A percentile compares a stretch with the other conserved stretches of the same genome.
phyloP scores from a whole-genome alignment of 1,140 invertebrate genomes.

The Temnothorax curvispinosus region DNA sequence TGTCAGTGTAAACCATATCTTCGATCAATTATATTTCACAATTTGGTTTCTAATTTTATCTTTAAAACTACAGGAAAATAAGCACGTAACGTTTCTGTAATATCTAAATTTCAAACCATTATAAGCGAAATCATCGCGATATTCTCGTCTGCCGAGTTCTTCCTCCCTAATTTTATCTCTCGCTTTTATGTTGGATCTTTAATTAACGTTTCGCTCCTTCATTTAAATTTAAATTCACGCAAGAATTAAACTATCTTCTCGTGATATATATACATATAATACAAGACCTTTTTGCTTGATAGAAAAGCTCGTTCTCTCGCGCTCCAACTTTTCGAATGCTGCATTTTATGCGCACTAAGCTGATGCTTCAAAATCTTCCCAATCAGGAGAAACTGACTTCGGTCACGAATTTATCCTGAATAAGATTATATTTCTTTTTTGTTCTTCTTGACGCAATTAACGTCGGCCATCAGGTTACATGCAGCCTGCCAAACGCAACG shows the following conservation, averaged over 20 bases:
- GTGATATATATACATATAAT: not conserved
- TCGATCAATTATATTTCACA: not conserved
- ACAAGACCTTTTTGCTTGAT: not conserved
- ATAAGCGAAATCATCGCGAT: not conserved
- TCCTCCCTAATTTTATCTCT: not conserved
- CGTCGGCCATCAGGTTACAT: constrained; percentile 2
- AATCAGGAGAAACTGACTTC: constrained; percentile 12
- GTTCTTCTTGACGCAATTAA: constrained; percentile 38
- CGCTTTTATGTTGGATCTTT: not conserved
- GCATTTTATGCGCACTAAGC: not conserved
- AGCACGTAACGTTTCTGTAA: not conserved
- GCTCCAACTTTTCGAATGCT: not conserved
- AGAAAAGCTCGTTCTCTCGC: not conserved
- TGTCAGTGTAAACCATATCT: not conserved
- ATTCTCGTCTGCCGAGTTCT: not conserved
- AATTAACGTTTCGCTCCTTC: not conserved
- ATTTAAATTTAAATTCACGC: constrained; percentile 1
- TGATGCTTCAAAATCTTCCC: not conserved
- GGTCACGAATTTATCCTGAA: not conserved
- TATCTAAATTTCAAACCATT: not conserved
- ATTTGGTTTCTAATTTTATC: constrained; percentile 15
- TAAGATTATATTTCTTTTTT: constrained; percentile 37
- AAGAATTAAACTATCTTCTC: not conserved
- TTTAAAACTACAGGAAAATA: not conserved
- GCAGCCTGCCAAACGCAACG: constrained; percentile 43